Conservation (phyloP, 2,888 invertebrate species). For the Oxyteleia sp. region DNA sequence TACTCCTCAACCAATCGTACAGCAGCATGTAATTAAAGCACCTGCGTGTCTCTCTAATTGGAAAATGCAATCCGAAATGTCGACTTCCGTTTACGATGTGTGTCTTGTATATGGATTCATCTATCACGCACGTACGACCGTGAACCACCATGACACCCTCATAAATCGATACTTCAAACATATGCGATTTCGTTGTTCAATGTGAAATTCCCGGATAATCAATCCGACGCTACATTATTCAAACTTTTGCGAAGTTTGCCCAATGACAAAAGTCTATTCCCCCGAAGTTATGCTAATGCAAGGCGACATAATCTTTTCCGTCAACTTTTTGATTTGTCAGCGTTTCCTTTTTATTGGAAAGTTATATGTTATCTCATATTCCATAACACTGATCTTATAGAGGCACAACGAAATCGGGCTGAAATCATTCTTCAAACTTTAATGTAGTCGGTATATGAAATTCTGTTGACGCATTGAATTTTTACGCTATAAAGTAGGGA, state of each 20-base stretch:
- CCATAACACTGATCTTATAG: slow-evolving; percentile 24
- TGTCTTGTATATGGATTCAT: slow-evolving; percentile 53
- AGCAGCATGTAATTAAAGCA: slow-evolving; percentile 56
- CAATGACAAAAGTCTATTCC: not conserved
- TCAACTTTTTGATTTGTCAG: slow-evolving; percentile 32
- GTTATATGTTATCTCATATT: slow-evolving; percentile 39
- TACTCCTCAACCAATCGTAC: slow-evolving; percentile 45
- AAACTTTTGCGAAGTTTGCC: slow-evolving; percentile 1
- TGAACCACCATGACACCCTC: slow-evolving; percentile 37
- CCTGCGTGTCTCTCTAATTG: slow-evolving; percentile 55
- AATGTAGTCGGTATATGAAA: slow-evolving; percentile 5
- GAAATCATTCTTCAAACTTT: slow-evolving; percentile 18
- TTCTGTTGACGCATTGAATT: slow-evolving; percentile 11
- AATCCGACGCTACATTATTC: slow-evolving; percentile 28
- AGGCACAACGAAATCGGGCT: slow-evolving; percentile 5
- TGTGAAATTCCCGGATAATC: slow-evolving; percentile 27
- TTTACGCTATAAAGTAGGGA: too few relatives aligned
- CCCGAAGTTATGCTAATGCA: slow-evolving; percentile 15
- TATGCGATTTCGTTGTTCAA: slow-evolving; percentile 22
- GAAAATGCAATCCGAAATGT: slow-evolving; percentile 59
- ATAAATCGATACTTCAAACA: slow-evolving; percentile 50
- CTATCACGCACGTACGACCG: slow-evolving; percentile 40
- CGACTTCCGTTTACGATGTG: slow-evolving; percentile 53
- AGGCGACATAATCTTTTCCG: slow-evolving; percentile 18
- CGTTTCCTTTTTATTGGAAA: slow-evolving; percentile 33